Evolutionary conservation across 2,888 invertebrate genomes (phyloP).

Genomic region (Drosophila robusta): DNA sequence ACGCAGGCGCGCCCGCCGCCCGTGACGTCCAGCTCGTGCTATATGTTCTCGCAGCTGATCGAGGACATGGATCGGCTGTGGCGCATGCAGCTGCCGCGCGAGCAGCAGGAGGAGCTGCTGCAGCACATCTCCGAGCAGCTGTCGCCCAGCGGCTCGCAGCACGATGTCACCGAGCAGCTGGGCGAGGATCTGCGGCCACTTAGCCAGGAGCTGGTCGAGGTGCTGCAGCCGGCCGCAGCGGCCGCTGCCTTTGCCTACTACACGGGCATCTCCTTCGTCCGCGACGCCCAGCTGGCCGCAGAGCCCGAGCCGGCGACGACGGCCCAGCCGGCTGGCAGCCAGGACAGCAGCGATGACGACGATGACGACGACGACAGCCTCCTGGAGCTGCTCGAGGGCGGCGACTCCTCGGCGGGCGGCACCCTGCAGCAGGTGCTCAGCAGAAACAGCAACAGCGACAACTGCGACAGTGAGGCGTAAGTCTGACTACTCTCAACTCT

Average conservation of each 20-base stretch:
- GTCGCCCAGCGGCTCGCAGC: conserved; percentile 57
- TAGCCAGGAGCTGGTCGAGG: conserved; percentile 65
- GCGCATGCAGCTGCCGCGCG: conserved; percentile 76
- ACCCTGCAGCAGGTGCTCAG: conserved; percentile 67
- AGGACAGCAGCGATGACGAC: conserved; percentile 69
- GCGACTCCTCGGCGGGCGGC: conserved; percentile 54
- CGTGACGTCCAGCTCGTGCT: conserved; percentile 42
- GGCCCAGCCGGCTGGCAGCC: conserved; percentile 44
- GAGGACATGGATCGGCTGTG: conserved; percentile 84
- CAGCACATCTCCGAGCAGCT: conserved; percentile 79
- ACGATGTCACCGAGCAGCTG: conserved; percentile 37
- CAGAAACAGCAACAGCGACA: conserved; percentile 64
- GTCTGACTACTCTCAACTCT: conserved; percentile 20
- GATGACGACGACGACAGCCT: conserved; percentile 72
- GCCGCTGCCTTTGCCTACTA: conserved; percentile 75
- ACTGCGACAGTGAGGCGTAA: conserved; percentile 70
- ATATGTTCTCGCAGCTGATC: conserved; percentile 82
- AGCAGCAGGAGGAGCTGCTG: conserved; percentile 73
- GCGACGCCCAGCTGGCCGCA: conserved; percentile 56
- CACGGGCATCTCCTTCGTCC: conserved; percentile 78
- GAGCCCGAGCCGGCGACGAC: conserved; percentile 40
- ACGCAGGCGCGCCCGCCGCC: conserved; percentile 27
- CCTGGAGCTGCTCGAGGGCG: conserved; percentile 55
- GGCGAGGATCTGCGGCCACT: conserved; percentile 48
- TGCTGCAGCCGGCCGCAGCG: conserved; percentile 64